phyloP scores from a whole-genome alignment of 1,140 invertebrate genomes.

The Drosophila pectinifera region DNA sequence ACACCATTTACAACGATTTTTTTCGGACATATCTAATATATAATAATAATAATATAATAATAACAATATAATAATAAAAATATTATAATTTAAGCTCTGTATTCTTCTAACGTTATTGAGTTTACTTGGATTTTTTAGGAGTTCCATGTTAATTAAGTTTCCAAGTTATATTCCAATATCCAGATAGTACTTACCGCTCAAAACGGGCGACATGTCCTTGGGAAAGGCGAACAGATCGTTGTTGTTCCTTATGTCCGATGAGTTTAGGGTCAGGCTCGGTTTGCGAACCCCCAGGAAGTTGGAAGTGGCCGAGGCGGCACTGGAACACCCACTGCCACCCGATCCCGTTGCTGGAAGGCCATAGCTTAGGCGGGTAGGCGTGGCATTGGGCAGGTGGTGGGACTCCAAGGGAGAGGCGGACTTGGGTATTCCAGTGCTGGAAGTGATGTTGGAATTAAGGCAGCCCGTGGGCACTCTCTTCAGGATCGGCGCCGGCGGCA shows the following conservation, averaged over 20 bases:
- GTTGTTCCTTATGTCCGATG: constrained; percentile 77
- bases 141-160: no score
- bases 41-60: no score
- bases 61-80: no score
- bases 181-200: constrained; percentile 52
- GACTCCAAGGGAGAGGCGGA: constrained; percentile 78
- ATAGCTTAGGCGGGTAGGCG: constrained; percentile 44
- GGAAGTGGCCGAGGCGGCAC: constrained; percentile 35
- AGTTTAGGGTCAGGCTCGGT: constrained; percentile 75
- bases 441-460: constrained; percentile 1
- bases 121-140: neutral
- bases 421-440: constrained; percentile 62
- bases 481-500: constrained; percentile 75
- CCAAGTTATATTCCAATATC: no score
- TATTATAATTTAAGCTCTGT: no score
- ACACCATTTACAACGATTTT: no score
- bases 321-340: constrained; percentile 35
- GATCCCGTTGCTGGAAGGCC: constrained; percentile 19
- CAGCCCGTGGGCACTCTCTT: constrained; percentile 47
- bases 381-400: constrained; percentile 78
- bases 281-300: constrained; percentile 76
- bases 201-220: constrained; percentile 78
- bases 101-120: no score
- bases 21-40: no score
- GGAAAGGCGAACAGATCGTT: constrained; percentile 79